These are phyloP conservation scores for Mastacembelus armatus DNA, from an alignment of 2,797 vertebrate species.

Conservation along the genomic window DNA sequence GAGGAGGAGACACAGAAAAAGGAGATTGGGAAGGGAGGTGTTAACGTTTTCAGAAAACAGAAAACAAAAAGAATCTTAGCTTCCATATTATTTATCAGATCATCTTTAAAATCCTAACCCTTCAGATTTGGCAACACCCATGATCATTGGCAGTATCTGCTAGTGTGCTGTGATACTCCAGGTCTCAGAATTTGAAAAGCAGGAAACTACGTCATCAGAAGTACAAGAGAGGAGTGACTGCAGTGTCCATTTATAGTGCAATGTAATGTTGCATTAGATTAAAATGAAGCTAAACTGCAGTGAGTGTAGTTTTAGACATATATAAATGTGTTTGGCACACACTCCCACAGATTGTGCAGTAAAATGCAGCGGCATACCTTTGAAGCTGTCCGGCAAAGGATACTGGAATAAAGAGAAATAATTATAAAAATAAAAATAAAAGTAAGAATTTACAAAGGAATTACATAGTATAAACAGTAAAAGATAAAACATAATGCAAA, in stretches of 20 bases:
- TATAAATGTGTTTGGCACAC: no score
- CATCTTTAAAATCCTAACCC: neutral
- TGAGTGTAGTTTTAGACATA: no score
- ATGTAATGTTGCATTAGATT: no score
- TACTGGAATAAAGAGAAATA: neutral
- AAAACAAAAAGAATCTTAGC: slow-evolving; percentile 17
- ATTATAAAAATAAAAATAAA: neutral
- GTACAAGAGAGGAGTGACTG: neutral
- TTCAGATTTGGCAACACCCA: neutral
- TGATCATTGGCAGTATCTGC: neutral
- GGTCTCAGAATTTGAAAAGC: neutral
- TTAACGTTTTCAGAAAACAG: slow-evolving; percentile 38
- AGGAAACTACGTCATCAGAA: neutral
- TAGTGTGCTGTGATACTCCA: neutral
- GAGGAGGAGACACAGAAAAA: slow-evolving; percentile 71
- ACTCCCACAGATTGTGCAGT: no score
- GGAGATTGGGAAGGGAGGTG: slow-evolving; percentile 38
- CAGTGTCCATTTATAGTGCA: neutral
- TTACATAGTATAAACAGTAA: no score
- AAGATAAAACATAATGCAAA: no score
- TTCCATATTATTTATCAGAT: slow-evolving; percentile 2
- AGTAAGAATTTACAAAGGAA: neutral
- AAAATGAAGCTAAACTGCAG: no score
- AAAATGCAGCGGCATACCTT: neutral
- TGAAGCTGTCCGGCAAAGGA: neutral